phyloP scores from a whole-genome alignment of 2,888 invertebrate species.

The Mantis religiosa region DNA sequence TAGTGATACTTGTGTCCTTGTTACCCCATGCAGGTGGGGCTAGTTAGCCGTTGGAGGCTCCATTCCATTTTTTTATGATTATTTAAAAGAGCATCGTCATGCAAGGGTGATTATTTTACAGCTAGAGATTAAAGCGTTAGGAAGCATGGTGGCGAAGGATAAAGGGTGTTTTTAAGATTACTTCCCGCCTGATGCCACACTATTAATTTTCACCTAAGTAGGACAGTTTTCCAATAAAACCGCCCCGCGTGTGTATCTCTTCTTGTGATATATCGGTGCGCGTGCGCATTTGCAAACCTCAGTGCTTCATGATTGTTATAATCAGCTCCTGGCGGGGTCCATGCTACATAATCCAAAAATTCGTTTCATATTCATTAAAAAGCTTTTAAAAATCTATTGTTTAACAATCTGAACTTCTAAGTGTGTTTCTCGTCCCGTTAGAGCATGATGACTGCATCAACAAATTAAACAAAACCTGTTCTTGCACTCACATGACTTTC shows the following conservation, averaged over 20 bases:
- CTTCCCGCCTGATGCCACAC: not conserved
- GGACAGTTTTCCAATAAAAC: not conserved
- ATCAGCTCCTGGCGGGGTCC: not conserved
- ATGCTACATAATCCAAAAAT: no score
- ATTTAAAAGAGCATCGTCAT: conserved; percentile 8
- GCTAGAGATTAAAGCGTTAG: conserved; percentile 8
- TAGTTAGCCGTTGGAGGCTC: not conserved
- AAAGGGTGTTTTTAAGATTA: conserved; percentile 1
- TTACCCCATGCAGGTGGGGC: not conserved
- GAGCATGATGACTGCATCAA: no score
- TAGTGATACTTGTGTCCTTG: not conserved
- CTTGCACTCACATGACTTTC: no score
- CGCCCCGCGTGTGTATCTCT: not conserved
- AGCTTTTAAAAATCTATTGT: no score
- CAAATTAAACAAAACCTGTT: no score
- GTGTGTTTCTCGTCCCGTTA: no score
- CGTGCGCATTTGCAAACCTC: not conserved
- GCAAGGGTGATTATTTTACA: conserved; percentile 9
- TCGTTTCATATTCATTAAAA: no score
- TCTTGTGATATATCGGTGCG: not conserved
- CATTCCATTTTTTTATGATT: conserved; percentile 8
- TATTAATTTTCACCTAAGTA: conserved; percentile 10
- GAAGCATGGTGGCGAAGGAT: not conserved
- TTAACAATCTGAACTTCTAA: no score
- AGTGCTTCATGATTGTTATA: not conserved